Conservation (phyloP, 2,888 invertebrate genomes). For the Sarcophaga subvicina region DNA sequence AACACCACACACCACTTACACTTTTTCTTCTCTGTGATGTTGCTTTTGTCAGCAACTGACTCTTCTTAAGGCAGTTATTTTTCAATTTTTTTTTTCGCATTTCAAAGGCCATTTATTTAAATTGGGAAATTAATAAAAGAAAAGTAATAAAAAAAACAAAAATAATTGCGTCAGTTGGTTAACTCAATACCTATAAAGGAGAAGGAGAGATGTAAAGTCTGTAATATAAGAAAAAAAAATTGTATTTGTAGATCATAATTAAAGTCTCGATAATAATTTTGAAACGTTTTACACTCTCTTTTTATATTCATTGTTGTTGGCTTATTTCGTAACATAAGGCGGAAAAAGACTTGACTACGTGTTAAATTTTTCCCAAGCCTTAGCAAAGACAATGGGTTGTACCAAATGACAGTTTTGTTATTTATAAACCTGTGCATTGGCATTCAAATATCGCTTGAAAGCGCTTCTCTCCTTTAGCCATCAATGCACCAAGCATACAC, state of each 20-base stretch:
- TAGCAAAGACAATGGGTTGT: slow-evolving; percentile 72
- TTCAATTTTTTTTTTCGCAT: neutral
- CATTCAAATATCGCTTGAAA: slow-evolving; percentile 69
- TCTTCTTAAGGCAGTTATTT: neutral
- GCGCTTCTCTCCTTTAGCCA: neutral
- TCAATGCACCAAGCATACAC: neutral
- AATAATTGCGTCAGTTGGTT: slow-evolving; percentile 66
- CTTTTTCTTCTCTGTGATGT: neutral
- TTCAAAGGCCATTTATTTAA: slow-evolving; percentile 49
- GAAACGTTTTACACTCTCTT: neutral
- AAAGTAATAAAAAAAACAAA: neutral
- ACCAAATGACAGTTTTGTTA: slow-evolving; percentile 71
- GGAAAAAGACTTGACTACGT: neutral
- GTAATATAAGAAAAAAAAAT: slow-evolving; percentile 9
- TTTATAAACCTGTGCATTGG: slow-evolving; percentile 72
- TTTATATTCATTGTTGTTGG: neutral
- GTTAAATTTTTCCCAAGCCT: slow-evolving; percentile 50
- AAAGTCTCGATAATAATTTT: slow-evolving; percentile 46
- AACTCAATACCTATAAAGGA: slow-evolving; percentile 17
- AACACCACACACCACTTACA: slow-evolving; percentile 23
- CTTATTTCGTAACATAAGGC: neutral
- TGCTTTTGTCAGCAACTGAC: neutral
- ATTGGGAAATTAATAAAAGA: slow-evolving; percentile 61
- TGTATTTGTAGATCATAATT: slow-evolving; percentile 60
- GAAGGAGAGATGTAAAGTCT: neutral